Evolutionary conservation across 2,888 invertebrate species (phyloP), one percentile per base, ranked within the genome.

Genomic region (Cephalotes varians): DNA sequence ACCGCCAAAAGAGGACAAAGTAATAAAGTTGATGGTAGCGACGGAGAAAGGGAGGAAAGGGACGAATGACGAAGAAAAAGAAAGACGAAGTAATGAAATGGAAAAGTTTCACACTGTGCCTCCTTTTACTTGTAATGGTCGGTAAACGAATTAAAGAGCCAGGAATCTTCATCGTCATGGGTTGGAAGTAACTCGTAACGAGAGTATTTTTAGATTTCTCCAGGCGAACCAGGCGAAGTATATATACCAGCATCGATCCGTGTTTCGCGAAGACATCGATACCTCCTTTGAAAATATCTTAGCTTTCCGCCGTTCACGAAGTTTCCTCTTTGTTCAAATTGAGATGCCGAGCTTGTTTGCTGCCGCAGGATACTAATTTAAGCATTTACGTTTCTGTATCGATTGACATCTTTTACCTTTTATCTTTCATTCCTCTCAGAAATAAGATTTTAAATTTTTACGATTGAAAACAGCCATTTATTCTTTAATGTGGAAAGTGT

Each of bases 81-180:
- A 86, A 85, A 86, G 87, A 88, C 81, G 82, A 89, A 90, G 91
- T 93, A 94, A 94, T 93, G 94, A 93, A 93, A 94, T 94, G 94
- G 93, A 92, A 93, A 94, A 94, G 94, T 94, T 94, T 93, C 87
- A 89, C 90, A 90, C 84, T 79, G 69, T 81, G 86, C 85, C 90
- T 88, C 85, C 88, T 91, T 86, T 87, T 83, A 76, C 87, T 86
- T 86, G 90, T 92, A 93, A 93, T 93, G 92, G 91, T 91, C 89
- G 91, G 91, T 93, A 93, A 93, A 91, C 93, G 93, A 93, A 93
- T 93, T 93, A 93, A 93, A 92, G 91, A 92, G 93, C 87, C 91
- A 90, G 91, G 90, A 91, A 91, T 91, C 91, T 88, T 84, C 85
- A 80, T 85, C 87, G 89, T 83, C 88, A 86, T 86, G 86, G 84